Base-by-base conservation (phyloP, 2,113 vertebrate genomes). In the Zosterops borbonicus region DNA sequence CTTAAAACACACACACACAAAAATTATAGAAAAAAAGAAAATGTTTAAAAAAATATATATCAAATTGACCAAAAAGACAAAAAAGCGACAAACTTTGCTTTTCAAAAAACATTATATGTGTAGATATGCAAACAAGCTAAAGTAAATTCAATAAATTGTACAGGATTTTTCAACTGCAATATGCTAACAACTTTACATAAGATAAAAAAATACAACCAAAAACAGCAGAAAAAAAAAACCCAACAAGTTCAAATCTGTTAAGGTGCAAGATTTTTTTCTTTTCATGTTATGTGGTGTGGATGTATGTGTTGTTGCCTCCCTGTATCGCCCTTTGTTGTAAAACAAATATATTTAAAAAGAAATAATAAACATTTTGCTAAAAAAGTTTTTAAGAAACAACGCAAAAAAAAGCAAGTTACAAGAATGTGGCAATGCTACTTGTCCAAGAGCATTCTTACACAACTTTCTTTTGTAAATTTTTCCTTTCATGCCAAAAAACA, bases 401-500 rank as follows among this genome's bases (percentile, higher is more conserved):
- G 98, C 46, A 65, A 98, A 96, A 95, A 98, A 98, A 98, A 98
- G 97, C 97, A 98, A 98, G 98, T 98, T 98, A 98, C 98, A 98
- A 98, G 96, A 98, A 98, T 99, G 98, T 99, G 98, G 98, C 98
- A 98, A 98, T 98, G 98, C 98, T 98, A 98, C 98, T 98, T 99
- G 98, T 99, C 98, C 98, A 98, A 99, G 98, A 98, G 98, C 99
- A 99, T 99, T 99, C 99, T 99, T 99, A 99, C 99, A 99, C 99
- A 99, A 99, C 99, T 99, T 99, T 99, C 99, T 99, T 99, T 99
- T 99, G 98, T 99, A 99, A 98, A 99, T 98, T 99, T 99, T 99
- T 99, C 90, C 99, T 99, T 99, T 99, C 99, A 99, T 99, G 99
- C 99, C 99, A 99, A 99, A 98, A 99, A 99, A 99, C 99, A 99